A percentile compares a stretch with the other conserved stretches of the same genome.
These are phyloP conservation scores for Cetoscarus ocellatus DNA, from an alignment of 2,797 vertebrate species.

Conservation along the genomic window DNA sequence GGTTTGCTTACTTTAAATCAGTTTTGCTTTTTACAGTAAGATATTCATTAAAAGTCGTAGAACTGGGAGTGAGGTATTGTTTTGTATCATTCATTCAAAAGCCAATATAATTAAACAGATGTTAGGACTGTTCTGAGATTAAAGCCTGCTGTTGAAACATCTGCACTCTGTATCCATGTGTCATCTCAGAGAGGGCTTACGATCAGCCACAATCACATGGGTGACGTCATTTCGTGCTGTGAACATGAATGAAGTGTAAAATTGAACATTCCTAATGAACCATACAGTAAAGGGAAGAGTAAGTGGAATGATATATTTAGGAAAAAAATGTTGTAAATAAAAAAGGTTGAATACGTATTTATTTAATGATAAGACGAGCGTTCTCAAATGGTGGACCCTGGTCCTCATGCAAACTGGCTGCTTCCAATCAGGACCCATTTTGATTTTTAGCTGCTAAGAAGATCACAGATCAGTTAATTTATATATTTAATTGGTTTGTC, in stretches of 20 bases:
- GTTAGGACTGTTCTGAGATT: constrained; percentile 65
- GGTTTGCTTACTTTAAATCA: no score
- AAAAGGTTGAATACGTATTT: no score
- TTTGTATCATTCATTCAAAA: constrained; percentile 31
- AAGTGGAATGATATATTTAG: no score
- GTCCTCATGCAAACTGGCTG: no score
- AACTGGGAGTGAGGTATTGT: constrained; percentile 12
- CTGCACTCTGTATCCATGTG: constrained; percentile 47
- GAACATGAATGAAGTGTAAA: constrained; percentile 28
- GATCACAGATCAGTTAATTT: no score
- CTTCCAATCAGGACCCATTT: no score
- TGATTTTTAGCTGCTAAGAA: no score
- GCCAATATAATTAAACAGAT: constrained; percentile 68
- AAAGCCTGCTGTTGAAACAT: constrained; percentile 61
- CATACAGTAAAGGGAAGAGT: no score
- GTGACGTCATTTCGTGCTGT: constrained; percentile 30
- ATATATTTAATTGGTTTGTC: no score
- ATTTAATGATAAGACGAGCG: no score
- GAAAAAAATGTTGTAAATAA: no score
- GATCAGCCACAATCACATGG: constrained; percentile 44
- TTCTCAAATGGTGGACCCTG: no score
- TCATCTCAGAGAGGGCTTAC: constrained; percentile 52
- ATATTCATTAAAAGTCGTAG: background rate
- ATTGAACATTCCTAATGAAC: background rate
- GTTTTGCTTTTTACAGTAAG: background rate